These are phyloP conservation scores for Lacerta agilis DNA, from an alignment of 2,797 vertebrate species.

Conservation along the genomic window DNA sequence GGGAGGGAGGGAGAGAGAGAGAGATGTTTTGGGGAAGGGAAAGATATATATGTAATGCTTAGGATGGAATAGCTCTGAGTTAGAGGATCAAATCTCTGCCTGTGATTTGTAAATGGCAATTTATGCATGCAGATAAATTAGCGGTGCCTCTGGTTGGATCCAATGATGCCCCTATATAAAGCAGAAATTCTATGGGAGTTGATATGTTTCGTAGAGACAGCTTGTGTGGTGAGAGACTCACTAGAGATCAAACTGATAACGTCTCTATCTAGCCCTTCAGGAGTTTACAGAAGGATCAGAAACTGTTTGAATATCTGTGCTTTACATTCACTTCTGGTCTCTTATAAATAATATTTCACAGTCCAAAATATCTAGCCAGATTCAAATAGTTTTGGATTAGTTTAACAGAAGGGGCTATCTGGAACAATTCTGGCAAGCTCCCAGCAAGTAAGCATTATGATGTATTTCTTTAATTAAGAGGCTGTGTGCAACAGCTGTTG, in stretches of 20 bases:
- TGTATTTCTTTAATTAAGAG: background rate
- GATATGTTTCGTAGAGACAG: background rate
- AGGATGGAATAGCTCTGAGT: background rate
- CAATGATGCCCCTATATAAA: no score
- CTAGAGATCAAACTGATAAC: no score
- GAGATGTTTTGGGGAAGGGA: background rate
- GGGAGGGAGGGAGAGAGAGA: no score
- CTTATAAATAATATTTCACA: background rate
- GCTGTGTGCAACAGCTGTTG: background rate
- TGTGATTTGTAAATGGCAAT: no score
- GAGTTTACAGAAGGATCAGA: background rate
- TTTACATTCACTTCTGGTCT: background rate
- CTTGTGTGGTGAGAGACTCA: no score
- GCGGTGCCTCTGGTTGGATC: no score
- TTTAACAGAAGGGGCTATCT: background rate
- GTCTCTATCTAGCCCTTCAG: background rate
- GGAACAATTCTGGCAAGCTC: background rate
- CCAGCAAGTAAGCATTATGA: background rate
- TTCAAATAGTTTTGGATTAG: background rate
- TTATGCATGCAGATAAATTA: no score
- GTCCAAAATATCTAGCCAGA: background rate
- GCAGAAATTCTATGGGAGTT: no score
- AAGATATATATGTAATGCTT: background rate
- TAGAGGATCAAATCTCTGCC: background rate
- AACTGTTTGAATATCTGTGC: background rate